Evolutionary conservation across 2,797 vertebrate genomes (phyloP).

Genomic region (Periophthalmus magnuspinnatus): DNA sequence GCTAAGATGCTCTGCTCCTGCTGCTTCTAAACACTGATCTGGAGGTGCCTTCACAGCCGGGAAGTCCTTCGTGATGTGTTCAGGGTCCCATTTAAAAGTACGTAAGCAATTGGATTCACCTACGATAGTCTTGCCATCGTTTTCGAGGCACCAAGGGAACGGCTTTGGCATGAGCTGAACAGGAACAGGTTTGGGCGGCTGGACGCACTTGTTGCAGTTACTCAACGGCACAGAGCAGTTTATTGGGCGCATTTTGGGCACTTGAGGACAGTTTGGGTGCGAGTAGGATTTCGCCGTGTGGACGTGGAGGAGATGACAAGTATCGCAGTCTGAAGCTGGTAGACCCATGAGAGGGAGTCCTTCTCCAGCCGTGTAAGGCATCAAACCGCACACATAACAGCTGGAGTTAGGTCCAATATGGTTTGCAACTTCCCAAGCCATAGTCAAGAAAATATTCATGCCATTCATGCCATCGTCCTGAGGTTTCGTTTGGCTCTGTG

Average conservation of each 20-base stretch:
- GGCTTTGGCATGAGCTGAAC: slow-evolving; percentile 37
- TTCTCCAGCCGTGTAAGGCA: slow-evolving; percentile 51
- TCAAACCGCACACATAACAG: slow-evolving; percentile 58
- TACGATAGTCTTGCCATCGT: slow-evolving; percentile 22
- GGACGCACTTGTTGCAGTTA: slow-evolving; percentile 49
- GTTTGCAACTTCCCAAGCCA: slow-evolving; percentile 54
- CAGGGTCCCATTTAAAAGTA: slow-evolving; percentile 40
- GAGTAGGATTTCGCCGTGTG: slow-evolving; percentile 25
- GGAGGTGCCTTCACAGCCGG: slow-evolving; percentile 17
- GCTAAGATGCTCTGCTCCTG: slow-evolving; percentile 23
- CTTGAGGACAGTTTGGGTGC: slow-evolving; percentile 20
- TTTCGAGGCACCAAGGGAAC: slow-evolving; percentile 59
- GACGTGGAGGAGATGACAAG: slow-evolving; percentile 54
- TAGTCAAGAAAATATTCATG: slow-evolving; percentile 51
- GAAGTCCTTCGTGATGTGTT: background rate
- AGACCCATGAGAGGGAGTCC: slow-evolving; percentile 63
- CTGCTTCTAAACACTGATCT: slow-evolving; percentile 37
- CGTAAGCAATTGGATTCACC: slow-evolving; percentile 47
- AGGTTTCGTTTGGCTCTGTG: background rate
- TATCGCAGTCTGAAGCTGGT: slow-evolving; percentile 56
- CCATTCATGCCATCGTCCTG: slow-evolving; percentile 1
- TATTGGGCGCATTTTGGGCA: slow-evolving; percentile 50
- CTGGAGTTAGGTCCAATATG: slow-evolving; percentile 43
- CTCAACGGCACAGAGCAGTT: slow-evolving; percentile 15
- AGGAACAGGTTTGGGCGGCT: slow-evolving; percentile 44